A percentile compares a stretch with the other conserved stretches of the same genome.
These are phyloP conservation scores for Napeogenes inachia DNA, from an alignment of 2,888 invertebrate species.

Conservation along the genomic window DNA sequence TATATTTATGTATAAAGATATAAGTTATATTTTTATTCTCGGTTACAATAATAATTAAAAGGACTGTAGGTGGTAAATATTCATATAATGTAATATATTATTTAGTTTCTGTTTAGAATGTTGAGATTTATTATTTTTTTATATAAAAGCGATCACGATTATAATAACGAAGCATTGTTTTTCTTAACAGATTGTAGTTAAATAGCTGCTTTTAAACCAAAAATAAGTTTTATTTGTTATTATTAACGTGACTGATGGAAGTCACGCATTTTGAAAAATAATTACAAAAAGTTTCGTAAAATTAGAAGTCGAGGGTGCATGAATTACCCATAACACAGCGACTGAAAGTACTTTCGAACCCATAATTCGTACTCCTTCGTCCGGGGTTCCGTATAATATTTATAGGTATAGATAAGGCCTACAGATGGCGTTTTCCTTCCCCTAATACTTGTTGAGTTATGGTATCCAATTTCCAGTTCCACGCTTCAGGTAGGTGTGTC, in stretches of 20 bases:
- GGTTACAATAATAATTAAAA: no score
- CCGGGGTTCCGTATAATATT: slow-evolving; percentile 65
- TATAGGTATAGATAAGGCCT: slow-evolving; percentile 73
- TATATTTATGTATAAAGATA: no score
- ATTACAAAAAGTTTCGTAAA: slow-evolving; percentile 65
- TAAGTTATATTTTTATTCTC: no score
- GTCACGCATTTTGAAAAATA: slow-evolving; percentile 48
- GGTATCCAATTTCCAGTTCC: slow-evolving; percentile 72
- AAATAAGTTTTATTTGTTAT: slow-evolving; percentile 23
- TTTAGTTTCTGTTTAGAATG: no score
- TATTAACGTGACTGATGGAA: slow-evolving; percentile 28
- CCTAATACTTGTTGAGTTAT: slow-evolving; percentile 77
- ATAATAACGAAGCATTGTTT: no score
- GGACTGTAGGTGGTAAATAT: no score
- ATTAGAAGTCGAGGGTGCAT: slow-evolving; percentile 71
- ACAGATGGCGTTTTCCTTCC: slow-evolving; percentile 76
- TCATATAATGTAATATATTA: no score
- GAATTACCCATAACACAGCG: slow-evolving; percentile 70
- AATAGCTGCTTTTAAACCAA: slow-evolving; percentile 13
- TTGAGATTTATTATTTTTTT: no score
- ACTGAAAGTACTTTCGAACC: slow-evolving; percentile 62
- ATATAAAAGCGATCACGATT: no score
- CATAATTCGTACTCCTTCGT: slow-evolving; percentile 68
- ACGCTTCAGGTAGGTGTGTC: slow-evolving; percentile 61
- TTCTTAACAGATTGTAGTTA: slow-evolving; percentile 7